A percentile compares a stretch with the other conserved stretches of the same genome.
Conservation (phyloP, 2,888 invertebrate species). For the Calameuta filiformis region DNA sequence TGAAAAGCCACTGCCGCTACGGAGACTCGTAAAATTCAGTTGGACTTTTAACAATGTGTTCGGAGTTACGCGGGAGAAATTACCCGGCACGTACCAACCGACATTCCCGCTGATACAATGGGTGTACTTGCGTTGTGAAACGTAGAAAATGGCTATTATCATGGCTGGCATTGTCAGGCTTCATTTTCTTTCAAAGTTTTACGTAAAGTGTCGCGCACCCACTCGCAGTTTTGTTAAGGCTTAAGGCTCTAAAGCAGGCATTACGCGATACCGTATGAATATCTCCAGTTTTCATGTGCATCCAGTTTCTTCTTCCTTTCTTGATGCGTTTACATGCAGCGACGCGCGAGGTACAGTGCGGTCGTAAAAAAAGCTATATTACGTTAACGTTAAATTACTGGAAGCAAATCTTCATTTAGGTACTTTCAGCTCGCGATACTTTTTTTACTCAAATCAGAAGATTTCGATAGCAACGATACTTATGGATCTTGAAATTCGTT, state of each 20-base stretch:
- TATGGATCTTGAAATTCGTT: background rate
- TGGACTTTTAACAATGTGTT: conserved; percentile 23
- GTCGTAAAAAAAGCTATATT: background rate
- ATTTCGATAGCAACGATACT: background rate
- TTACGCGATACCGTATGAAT: background rate
- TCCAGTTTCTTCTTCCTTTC: background rate
- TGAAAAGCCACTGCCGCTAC: background rate
- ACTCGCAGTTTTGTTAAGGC: conserved; percentile 1
- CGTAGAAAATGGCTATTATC: conserved; percentile 45
- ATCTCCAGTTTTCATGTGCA: background rate
- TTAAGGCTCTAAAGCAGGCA: background rate
- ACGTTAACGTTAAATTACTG: background rate
- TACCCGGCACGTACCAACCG: conserved; percentile 7
- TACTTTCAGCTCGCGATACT: background rate
- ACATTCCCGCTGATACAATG: conserved; percentile 27
- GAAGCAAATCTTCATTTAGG: background rate
- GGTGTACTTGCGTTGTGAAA: conserved; percentile 38
- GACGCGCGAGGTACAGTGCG: background rate
- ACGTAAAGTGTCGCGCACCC: background rate
- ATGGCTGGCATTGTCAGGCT: conserved; percentile 30
- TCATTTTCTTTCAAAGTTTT: conserved; percentile 11
- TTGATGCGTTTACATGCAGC: background rate
- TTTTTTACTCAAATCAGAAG: background rate
- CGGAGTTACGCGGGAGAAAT: conserved; percentile 25
- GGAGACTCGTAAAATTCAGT: background rate